phyloP scores from a whole-genome alignment of 1,140 invertebrate species.

The Gerris buenoi region DNA sequence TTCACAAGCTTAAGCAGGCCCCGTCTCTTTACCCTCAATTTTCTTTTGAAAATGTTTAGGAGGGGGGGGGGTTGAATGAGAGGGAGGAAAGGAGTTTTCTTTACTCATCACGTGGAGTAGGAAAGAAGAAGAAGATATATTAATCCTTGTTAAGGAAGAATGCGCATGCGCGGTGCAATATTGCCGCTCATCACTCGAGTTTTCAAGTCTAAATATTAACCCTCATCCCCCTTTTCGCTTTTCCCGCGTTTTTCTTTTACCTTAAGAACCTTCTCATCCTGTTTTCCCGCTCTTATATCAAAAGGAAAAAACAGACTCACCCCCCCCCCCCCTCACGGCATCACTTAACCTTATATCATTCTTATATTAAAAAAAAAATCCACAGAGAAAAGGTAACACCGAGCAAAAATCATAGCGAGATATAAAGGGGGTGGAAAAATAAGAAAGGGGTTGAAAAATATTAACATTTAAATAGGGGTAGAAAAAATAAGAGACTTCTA shows the following conservation, averaged over 20 bases:
- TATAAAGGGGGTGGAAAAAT: too few relatives aligned
- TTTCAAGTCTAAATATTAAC: neutral
- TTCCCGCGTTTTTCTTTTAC: neutral
- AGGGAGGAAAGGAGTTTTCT: neutral
- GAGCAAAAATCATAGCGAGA: too few relatives aligned
- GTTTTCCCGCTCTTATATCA: too few relatives aligned
- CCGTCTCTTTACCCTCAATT: too few relatives aligned
- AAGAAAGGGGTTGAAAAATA: neutral
- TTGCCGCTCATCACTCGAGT: neutral
- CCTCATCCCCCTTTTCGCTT: neutral
- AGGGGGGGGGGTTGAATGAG: too few relatives aligned
- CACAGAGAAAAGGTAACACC: too few relatives aligned
- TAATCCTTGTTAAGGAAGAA: neutral
- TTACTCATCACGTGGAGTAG: neutral
- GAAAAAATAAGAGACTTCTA: neutral
- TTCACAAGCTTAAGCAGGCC: too few relatives aligned
- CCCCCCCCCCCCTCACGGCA: too few relatives aligned
- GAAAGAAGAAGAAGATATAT: neutral
- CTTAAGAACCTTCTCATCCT: neutral
- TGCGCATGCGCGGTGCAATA: neutral
- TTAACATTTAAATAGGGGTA: neutral
- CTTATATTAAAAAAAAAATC: neutral
- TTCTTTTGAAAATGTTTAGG: too few relatives aligned
- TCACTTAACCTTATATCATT: neutral
- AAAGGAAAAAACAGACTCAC: too few relatives aligned